Base-by-base conservation (phyloP, 2,888 invertebrate genomes). In the Melanchra persicariae region DNA sequence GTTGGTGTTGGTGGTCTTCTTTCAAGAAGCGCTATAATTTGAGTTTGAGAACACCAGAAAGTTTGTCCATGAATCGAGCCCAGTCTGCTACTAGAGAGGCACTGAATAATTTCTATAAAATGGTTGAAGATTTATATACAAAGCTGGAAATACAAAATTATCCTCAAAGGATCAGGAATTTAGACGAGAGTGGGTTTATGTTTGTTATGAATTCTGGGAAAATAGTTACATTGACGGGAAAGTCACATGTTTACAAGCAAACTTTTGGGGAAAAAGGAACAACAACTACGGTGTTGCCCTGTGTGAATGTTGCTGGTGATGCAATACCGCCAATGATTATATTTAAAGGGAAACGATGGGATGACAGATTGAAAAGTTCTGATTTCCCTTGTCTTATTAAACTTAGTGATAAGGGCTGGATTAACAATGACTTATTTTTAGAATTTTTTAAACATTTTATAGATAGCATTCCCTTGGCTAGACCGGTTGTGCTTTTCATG, bases 261-360 rank as follows among this genome's bases (percentile, higher is more conserved):
- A 59, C 59, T 43, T 54, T 61, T 52, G 60, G 61, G 26, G 68
- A 61, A 61, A 68, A 49, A 52, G 60, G 68, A 54, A 68, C 60
- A 68, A 68, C 57, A 51, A 60, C 54, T 26, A 40, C 68, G 51
- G 60, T 52, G 43, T 40, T 68, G 22, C 60, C 60, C 34, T 26
- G 65, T 66, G 24, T 66, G 26, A 66, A 66, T 66, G 65, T 66
- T 57, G 57, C 24, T 54, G 57, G 57, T 40, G 57, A 66, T 66
- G 40, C 43, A 37, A 52, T 55, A 37, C 47, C 47, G 6, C 47
- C 47, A 9, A n/a, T 8, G n/a, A n/a, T n/a, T 7, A 9, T 47
- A 47, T n/a, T 47, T 9, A n/a, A n/a, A 47, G n/a, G n/a, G n/a
- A 9, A 9, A n/a, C 47, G n/a, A 47, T n/a, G 47, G 47, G 47